Evolutionary conservation across 1,140 invertebrate genomes (phyloP), one percentile per base, ranked within the genome.

Genomic region (Ephestia elutella): DNA sequence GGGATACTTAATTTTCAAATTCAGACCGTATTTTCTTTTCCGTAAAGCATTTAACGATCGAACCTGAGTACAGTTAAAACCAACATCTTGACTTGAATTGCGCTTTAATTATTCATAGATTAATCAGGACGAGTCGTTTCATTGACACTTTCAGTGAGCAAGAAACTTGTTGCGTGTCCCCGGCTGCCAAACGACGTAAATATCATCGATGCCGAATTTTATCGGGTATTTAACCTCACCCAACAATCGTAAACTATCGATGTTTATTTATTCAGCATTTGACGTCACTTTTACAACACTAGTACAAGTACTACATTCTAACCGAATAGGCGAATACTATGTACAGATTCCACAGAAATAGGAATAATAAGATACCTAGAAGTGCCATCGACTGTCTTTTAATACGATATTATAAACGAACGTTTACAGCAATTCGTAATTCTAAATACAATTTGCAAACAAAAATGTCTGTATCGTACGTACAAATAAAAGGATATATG

Each of bases 221-320:
- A 44, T 44, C 38, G 38, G 15, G n/a, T 8, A 15, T 44, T 44
- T 44, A 44, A 44, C 38, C 38, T 44, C 38, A 44, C 38, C 32
- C 38, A 13, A 17, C 30, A 44, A 44, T 44, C 38, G 38, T 44
- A 44, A 44, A 44, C 38, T 44, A 44, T 44, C 38, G 38, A 44
- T 44, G 38, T 44, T 44, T 44, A 44, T 44, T 44, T 44, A 15
- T 10, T 9, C 5, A 10, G 38, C 13, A 44, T 44, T 44, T 44
- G 38, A 44, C 38, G 38, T 44, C 38, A 44, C 38, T 15, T 44
- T 13, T 9, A 44, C 38, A 44, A 15, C 38, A 44, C 38, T 44
- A 44, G 13, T 4, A 44, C 38, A 44, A 44, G 10, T 44, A 44
- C 0, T 4, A 44, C 38, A 44, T 44, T 44, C 13, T 17, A 44